Conservation (phyloP, 2,113 vertebrate genomes). For the Halichoeres trimaculatus region DNA sequence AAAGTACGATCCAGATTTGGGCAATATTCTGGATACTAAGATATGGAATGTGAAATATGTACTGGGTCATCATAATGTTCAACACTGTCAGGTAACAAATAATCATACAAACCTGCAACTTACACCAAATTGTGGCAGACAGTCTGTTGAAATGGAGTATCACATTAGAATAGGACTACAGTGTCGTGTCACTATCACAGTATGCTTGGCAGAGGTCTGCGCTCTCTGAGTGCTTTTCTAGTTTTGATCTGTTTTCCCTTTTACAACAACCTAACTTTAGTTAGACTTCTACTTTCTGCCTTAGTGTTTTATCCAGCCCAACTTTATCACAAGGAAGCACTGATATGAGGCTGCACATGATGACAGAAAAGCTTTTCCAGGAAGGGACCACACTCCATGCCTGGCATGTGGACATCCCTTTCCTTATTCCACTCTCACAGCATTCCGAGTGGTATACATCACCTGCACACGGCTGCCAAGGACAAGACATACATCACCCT, state of each 20-base stretch:
- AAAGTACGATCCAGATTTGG: too few species aligned
- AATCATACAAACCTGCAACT: too few species aligned
- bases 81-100: too few species aligned
- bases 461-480: conserved; percentile 69
- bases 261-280: not conserved
- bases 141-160: too few species aligned
- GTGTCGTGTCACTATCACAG: too few species aligned
- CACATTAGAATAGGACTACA: too few species aligned
- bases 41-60: too few species aligned
- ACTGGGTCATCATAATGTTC: too few species aligned
- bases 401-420: conserved; percentile 39
- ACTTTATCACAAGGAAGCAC: conserved; percentile 16
- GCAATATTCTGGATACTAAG: too few species aligned
- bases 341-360: conserved; percentile 3
- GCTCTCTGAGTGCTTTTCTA: too few species aligned
- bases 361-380: conserved; percentile 21
- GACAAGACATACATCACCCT: conserved; percentile 72
- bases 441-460: conserved; percentile 72
- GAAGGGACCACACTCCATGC: conserved; percentile 33
- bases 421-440: conserved; percentile 43
- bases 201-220: too few species aligned
- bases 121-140: too few species aligned
- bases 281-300: not conserved
- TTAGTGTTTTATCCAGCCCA: not conserved
- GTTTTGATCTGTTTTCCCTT: not conserved